Conservation (phyloP, 2,113 vertebrate genomes). For the Lepus americanus region DNA sequence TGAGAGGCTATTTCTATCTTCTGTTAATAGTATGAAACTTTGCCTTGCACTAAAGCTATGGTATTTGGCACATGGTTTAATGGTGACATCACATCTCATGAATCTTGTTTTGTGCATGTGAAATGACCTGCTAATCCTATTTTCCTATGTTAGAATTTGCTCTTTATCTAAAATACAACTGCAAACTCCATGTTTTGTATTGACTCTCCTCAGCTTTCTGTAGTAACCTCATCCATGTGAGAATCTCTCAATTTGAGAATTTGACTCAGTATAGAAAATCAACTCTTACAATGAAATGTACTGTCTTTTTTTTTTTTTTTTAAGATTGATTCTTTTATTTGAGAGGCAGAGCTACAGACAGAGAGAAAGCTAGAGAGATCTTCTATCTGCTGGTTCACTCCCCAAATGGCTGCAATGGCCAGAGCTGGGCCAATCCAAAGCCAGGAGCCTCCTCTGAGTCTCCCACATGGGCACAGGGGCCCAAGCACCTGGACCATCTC, state of each 20-base stretch:
- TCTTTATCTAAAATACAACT: conserved; percentile 37
- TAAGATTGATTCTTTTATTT: no score
- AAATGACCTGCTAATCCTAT: background rate
- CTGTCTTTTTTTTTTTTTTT: background rate
- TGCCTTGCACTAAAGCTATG: conserved; percentile 7
- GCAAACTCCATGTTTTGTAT: background rate
- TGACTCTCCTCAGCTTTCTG: background rate
- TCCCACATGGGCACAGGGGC: no score
- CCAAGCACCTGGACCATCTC: no score
- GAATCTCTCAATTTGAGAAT: background rate
- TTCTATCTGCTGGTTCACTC: no score
- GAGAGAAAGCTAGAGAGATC: no score
- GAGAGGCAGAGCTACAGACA: no score
- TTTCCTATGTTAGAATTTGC: conserved; percentile 8
- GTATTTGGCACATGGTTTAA: background rate
- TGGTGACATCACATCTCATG: background rate
- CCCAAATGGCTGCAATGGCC: no score
- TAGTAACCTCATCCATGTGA: background rate
- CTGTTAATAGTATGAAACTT: background rate
- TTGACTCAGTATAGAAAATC: background rate
- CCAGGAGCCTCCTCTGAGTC: no score
- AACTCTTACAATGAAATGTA: background rate
- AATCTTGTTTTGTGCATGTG: conserved; percentile 11
- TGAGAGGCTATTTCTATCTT: conserved; percentile 22
- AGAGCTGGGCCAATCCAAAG: no score